Conservation (phyloP, 35 echinoderm and acorn worm species). For the Ophiothrix spiculata region DNA sequence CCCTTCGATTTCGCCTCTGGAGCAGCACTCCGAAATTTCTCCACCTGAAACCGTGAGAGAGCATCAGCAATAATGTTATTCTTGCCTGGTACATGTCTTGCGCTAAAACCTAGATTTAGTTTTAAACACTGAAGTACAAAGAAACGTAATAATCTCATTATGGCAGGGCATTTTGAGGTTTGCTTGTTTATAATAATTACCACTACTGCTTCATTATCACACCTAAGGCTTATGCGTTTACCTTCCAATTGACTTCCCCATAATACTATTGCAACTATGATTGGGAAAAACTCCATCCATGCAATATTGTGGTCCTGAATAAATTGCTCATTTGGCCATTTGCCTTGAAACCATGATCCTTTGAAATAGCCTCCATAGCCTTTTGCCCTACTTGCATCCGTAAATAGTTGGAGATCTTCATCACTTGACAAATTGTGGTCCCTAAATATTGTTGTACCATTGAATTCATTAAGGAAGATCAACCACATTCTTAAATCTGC, state of each 20-base stretch:
- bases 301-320: not conserved
- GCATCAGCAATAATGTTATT: conserved; percentile 10
- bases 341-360: not conserved
- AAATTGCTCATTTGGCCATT: not conserved
- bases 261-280: not conserved
- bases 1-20: not conserved
- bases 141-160: not conserved
- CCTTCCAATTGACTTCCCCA: conserved; percentile 2
- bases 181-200: not conserved
- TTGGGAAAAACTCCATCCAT: conserved; percentile 28
- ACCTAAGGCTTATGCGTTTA: not conserved
- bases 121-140: conserved; percentile 24
- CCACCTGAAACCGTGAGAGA: conserved; percentile 13
- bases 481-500: conserved; percentile 4
- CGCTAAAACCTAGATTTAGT: not conserved
- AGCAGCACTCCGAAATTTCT: not conserved
- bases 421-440: not conserved
- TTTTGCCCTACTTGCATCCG: not conserved
- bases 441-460: not conserved
- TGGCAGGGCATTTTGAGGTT: not conserved
- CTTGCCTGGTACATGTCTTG: not conserved
- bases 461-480: not conserved
- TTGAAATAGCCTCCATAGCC: conserved; percentile 2
- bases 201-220: not conserved
- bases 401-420: conserved; percentile 11